Percentiles rank a stretch among this genome's conserved stretches.
Conservation (phyloP, 53 echinoderm and acorn worm species). For the Temnopleurus reevesii region DNA sequence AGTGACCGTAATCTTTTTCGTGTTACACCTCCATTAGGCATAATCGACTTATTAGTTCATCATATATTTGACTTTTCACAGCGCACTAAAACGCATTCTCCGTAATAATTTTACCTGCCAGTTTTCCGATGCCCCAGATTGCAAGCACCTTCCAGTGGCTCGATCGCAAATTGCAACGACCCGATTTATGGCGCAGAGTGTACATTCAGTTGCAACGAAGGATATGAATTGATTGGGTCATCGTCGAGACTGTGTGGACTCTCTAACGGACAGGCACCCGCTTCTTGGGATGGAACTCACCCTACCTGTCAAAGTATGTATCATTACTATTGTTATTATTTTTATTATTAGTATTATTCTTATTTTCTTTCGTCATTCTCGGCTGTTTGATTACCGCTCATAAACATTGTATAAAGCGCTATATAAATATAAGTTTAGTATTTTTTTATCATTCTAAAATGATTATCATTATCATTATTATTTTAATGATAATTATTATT, state of each 20-base stretch:
- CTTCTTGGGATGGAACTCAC: conserved; percentile 62
- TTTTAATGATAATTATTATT: too few relatives aligned
- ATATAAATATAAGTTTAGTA: too few relatives aligned
- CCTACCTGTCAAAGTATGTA: conserved; percentile 61
- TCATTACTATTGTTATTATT: too few relatives aligned
- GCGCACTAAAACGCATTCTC: too few relatives aligned
- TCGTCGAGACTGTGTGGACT: conserved; percentile 62
- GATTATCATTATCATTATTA: too few relatives aligned
- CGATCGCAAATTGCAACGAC: conserved; percentile 61
- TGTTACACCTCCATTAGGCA: too few relatives aligned
- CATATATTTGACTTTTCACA: neutral
- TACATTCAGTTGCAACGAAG: conserved; percentile 71
- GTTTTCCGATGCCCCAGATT: conserved; percentile 74
- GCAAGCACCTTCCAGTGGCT: conserved; percentile 80
- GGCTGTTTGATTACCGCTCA: too few relatives aligned
- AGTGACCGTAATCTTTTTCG: neutral
- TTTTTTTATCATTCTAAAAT: too few relatives aligned
- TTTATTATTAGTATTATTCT: too few relatives aligned
- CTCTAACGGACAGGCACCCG: neutral
- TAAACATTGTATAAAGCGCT: too few relatives aligned
- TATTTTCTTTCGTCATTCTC: too few relatives aligned
- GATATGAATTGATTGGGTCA: conserved; percentile 74
- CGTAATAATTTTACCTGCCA: neutral
- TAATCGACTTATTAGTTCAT: neutral
- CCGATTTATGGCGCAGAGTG: conserved; percentile 72